phyloP scores from a whole-genome alignment of 2,113 vertebrate species.

The Hemichromis elongatus region DNA sequence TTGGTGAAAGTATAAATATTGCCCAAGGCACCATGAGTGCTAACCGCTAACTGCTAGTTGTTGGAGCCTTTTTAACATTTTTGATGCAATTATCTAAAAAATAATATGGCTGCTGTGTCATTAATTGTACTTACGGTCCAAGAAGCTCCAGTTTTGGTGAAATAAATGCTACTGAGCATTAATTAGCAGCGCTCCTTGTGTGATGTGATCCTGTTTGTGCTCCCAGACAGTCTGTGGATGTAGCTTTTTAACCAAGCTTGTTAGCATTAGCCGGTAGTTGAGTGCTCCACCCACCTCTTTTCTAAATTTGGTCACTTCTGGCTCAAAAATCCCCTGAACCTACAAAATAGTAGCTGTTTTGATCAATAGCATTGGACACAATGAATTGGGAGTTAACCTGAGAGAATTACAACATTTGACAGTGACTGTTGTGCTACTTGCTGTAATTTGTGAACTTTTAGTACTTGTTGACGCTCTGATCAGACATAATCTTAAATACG shows the following conservation, averaged over 20 bases:
- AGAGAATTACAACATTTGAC: background rate
- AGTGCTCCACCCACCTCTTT: background rate
- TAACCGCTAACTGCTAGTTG: no score
- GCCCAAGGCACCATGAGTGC: no score
- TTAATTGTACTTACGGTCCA: background rate
- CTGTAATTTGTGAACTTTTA: background rate
- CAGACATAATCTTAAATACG: background rate
- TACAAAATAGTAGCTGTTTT: background rate
- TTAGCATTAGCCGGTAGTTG: background rate
- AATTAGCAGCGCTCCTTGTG: background rate
- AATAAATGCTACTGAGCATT: background rate
- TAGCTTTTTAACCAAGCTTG: background rate
- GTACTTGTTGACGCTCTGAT: background rate
- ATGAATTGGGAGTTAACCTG: background rate
- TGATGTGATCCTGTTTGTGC: background rate
- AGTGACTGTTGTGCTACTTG: background rate
- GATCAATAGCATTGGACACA: background rate
- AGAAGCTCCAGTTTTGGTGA: background rate
- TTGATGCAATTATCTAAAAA: background rate
- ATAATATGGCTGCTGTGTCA: background rate
- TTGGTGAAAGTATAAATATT: no score
- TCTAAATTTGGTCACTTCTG: background rate
- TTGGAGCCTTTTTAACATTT: background rate
- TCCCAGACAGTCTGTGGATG: rapidly evolving
- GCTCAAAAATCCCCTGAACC: background rate